Evolutionary conservation across 2,888 invertebrate species (phyloP), one percentile per base, ranked within the genome.

Genomic region (Smittia aterrima): DNA sequence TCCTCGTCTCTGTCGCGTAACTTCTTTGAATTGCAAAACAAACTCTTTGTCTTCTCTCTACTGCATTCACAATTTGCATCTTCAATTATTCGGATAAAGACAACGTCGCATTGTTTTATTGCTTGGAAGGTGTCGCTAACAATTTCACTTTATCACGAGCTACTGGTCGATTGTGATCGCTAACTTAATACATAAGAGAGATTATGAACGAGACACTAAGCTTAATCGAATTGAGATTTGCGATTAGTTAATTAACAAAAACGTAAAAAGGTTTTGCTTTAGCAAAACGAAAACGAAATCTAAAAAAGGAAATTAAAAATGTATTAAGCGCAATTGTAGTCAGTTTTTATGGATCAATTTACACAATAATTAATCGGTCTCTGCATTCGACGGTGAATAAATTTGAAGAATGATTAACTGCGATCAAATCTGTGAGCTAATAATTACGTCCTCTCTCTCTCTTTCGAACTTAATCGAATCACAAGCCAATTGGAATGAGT

Each of bases 321-420:
- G 18, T n/a, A 58, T 58, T 58, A 22, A 22, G 22, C n/a, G 58
- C 58, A 22, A 22, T 58, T 9, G 24, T 20, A 62, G 22, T 62
- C 20, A 54, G 18, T 54, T 54, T 54, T 32, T 16, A 66, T 32
- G 38, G 16, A 25, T 24, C 18, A 16, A 24, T 66, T 66, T 66
- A 7, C 66, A 62, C 27, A 66, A 66, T 66, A 66, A 27, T 32
- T 66, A 66, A 66, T 66, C 24, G 66, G n/a, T 66, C 24, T 66
- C 32, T 27, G 25, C 24, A 58, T 58, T 58, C 16, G 47, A 47
- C 16, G 6, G 38, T 16, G 16, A 58, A 58, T 58, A 58, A 58
- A 58, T 22, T 22, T 3, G 7, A 22, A 20, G 13, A 58, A 58
- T 32, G 47, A 47, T 47, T 47, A 47, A 47, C 47, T 47, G 47